phyloP scores from a whole-genome alignment of 2,797 vertebrate genomes.

The Melanotaenia parkinsoni region DNA sequence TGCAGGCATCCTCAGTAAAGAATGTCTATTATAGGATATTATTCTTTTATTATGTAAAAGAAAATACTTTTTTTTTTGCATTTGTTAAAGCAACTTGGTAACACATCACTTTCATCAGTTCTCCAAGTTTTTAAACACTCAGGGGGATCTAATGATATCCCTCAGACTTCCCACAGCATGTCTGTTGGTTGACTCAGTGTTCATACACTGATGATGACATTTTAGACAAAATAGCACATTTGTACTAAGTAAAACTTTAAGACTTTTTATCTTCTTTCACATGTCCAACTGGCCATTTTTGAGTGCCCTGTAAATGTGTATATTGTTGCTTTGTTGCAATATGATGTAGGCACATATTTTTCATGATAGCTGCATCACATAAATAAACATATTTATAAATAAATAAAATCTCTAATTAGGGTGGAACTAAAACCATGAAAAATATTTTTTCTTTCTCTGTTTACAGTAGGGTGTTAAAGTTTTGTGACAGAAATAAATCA shows the following conservation, averaged over 20 bases:
- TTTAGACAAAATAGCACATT: neutral
- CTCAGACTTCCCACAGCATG: neutral
- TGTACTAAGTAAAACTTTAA: neutral
- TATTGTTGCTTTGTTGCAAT: neutral
- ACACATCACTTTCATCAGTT: neutral
- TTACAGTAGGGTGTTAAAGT: neutral
- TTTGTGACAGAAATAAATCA: neutral
- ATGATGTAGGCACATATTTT: too few species aligned
- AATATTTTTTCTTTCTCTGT: neutral
- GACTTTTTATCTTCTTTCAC: neutral
- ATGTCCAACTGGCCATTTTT: neutral
- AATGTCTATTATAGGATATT: neutral
- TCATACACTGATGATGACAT: neutral
- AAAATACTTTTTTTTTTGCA: neutral
- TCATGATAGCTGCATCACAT: too few species aligned
- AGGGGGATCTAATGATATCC: neutral
- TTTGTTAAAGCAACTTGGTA: conserved; percentile 7
- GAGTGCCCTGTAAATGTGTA: neutral
- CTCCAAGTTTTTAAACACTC: neutral
- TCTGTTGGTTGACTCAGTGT: neutral
- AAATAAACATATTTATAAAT: too few species aligned
- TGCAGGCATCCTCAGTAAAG: conserved; percentile 10
- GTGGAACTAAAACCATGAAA: too few species aligned
- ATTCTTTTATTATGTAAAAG: neutral
- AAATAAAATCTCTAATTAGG: too few species aligned